These are phyloP conservation scores for Ennomos erosarius DNA, from an alignment of 2,888 invertebrate genomes.

Conservation along the genomic window DNA sequence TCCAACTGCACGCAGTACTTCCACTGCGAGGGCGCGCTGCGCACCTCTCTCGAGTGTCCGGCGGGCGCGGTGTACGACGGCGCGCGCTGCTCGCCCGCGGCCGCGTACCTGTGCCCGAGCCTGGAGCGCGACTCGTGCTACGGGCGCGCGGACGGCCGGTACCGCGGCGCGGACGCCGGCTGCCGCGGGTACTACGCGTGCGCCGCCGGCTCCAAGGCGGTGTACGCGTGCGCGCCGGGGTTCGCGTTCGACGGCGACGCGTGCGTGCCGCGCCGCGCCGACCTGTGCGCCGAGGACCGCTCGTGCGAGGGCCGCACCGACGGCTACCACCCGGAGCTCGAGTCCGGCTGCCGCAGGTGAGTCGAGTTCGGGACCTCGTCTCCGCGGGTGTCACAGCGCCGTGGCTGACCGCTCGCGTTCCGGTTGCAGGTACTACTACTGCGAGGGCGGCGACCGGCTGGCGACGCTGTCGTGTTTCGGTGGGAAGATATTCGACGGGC, in stretches of 20 bases:
- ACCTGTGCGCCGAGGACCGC: constrained; percentile 69
- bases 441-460: constrained; percentile 82
- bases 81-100: constrained; percentile 65
- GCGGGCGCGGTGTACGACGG: constrained; percentile 76
- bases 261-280: constrained; percentile 71
- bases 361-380: constrained; percentile 1
- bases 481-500: constrained; percentile 85
- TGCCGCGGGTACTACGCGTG: constrained; percentile 87
- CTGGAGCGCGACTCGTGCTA: constrained; percentile 80
- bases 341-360: constrained; percentile 81
- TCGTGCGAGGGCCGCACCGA: constrained; percentile 80
- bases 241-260: constrained; percentile 83
- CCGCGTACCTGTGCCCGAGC: constrained; percentile 75
- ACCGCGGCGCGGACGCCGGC: constrained; percentile 77
- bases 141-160: constrained; percentile 82
- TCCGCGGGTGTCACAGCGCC: background rate
- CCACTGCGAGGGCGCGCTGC: constrained; percentile 74
- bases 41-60: constrained; percentile 72
- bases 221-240: constrained; percentile 83
- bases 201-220: constrained; percentile 81
- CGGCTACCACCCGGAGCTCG: constrained; percentile 84
- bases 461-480: constrained; percentile 84
- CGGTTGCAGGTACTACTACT: constrained; percentile 83
- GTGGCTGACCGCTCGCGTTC: background rate
- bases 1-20: constrained; percentile 82